Base-by-base conservation (phyloP, 2,113 vertebrate species). In the Etheostoma cragini region DNA sequence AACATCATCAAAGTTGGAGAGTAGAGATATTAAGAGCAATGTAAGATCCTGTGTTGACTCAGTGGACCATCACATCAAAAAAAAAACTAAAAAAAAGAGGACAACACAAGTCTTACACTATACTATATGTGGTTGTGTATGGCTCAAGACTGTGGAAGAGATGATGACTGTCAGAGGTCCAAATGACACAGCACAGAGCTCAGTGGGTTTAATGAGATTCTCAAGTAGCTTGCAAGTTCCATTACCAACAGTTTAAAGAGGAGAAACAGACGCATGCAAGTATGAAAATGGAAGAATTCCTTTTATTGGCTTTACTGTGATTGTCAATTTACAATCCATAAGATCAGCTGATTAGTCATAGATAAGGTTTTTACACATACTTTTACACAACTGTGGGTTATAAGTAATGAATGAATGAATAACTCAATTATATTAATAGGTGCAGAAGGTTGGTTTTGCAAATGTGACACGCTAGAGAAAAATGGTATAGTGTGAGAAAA, bases 1-100 rank as follows among this genome's bases (percentile, higher is more conserved):
- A n/a, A n/a, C n/a, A n/a, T 90, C 87, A 89, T 81, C 80, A 81
- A 84, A 82, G 92, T 92, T 92, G 70, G 65, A 90, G 80, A 87
- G 79, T 60, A 49, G 76, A 89, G 81, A 90, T 47, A 72, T 84
- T 86, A 78, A 73, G 81, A 82, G 75, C 53, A 89, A 82, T 57
- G 77, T 53, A 81, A 88, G 87, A 88, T 84, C 46, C 80, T 62
- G 22, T 80, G 72, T 89, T 87, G 83, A 91, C 82, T 86, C 88
- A 89, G 80, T 67, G 63, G 91, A 94, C 90, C 89, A 89, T 91
- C 91, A 91, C 87, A 85, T 77, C 61, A 38, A 77, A 81, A 83
- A 61, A 49, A 81, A 47, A 54, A 50, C 33, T 76, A 81, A 83
- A 61, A 49, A 81, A 47, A 54, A 50, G 62, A 76, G 74, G 77